Percentiles rank a stretch among this genome's conserved stretches.
Conservation (phyloP, 1,140 invertebrate genomes). For the Drosophila sproati region DNA sequence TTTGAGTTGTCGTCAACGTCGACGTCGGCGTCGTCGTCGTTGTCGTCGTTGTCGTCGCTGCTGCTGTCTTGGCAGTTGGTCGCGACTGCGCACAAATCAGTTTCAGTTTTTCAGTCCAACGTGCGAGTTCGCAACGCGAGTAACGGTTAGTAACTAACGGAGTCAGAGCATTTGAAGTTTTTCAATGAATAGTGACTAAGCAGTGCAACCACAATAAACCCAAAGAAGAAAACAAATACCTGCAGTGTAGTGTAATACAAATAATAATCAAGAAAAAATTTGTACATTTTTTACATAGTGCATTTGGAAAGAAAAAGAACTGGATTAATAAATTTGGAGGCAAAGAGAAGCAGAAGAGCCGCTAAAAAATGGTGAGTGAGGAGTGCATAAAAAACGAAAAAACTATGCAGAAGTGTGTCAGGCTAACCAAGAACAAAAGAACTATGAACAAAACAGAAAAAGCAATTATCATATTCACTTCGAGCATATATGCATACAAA, state of each 20-base stretch:
- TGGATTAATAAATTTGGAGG: constrained; percentile 12
- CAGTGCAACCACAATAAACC: neutral
- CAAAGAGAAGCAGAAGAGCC: neutral
- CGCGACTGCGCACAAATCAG: constrained; percentile 71
- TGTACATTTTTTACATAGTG: neutral
- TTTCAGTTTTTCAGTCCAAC: constrained; percentile 82
- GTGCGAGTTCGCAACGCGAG: constrained; percentile 71
- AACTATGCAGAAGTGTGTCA: constrained; percentile 47
- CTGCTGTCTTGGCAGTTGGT: constrained; percentile 70
- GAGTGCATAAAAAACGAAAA: no score
- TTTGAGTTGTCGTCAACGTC: constrained; percentile 31
- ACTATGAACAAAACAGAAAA: constrained; percentile 24
- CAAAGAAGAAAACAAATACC: constrained; percentile 4
- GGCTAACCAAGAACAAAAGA: constrained; percentile 30
- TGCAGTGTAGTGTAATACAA: constrained; percentile 28
- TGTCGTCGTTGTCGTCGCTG: constrained; percentile 50
- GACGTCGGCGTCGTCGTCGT: constrained; percentile 64
- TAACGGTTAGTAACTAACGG: constrained; percentile 43
- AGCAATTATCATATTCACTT: constrained; percentile 45
- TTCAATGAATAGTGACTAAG: constrained; percentile 10
- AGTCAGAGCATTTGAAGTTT: constrained; percentile 17
- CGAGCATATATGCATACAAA: constrained; percentile 13
- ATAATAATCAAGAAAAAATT: neutral
- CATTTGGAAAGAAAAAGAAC: neutral
- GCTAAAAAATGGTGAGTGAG: constrained; percentile 34